Conservation (phyloP, 2,113 vertebrate species). For the Brachyhypopomus occidentalis region DNA sequence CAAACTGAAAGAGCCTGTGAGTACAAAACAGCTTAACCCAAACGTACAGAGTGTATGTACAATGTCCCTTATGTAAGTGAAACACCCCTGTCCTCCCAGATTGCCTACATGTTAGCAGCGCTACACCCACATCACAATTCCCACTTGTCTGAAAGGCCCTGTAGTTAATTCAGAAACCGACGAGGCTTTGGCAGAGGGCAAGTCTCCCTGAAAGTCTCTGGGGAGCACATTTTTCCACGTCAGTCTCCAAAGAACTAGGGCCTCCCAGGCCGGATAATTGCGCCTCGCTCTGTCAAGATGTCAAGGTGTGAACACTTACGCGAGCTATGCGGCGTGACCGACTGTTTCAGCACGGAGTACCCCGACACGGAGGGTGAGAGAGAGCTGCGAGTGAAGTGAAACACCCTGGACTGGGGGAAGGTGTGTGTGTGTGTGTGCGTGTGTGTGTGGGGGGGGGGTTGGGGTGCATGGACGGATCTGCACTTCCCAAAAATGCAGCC, state of each 20-base stretch:
- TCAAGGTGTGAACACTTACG: background rate
- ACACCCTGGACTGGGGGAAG: background rate
- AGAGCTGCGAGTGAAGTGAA: constrained; percentile 31
- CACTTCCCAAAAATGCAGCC: constrained; percentile 2
- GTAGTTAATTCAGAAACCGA: background rate
- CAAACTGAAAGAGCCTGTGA: too few relatives aligned
- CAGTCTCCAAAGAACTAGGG: background rate
- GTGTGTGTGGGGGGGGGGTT: too few relatives aligned
- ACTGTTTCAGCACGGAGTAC: constrained; percentile 11
- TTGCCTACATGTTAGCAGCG: constrained; percentile 1
- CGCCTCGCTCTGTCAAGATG: background rate
- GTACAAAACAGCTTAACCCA: background rate
- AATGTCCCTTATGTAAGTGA: background rate
- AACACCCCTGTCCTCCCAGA: background rate
- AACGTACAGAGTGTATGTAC: background rate
- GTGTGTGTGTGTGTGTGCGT: background rate
- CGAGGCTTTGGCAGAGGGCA: too few relatives aligned
- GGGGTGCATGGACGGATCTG: background rate
- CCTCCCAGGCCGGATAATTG: background rate
- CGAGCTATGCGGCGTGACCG: constrained; percentile 5
- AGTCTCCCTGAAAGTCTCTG: background rate
- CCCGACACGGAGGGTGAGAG: background rate
- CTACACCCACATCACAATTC: background rate
- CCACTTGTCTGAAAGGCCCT: background rate
- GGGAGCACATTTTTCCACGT: background rate